Conservation (phyloP, 2,797 vertebrate species). For the Pygocentrus nattereri region DNA sequence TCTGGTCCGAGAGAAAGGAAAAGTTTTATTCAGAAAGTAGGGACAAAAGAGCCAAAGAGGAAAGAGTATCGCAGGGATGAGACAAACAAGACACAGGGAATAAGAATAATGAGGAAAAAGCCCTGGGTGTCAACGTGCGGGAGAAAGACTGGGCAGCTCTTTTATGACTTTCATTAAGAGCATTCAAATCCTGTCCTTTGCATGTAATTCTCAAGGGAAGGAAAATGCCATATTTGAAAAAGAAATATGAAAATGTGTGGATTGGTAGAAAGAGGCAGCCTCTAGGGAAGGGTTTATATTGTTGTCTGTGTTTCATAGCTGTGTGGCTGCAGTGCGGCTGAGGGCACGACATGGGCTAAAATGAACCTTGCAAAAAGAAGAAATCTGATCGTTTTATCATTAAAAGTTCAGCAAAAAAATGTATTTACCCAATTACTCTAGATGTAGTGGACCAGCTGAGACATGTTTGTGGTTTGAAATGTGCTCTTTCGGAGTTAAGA, state of each 20-base stretch:
- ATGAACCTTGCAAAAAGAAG: not conserved
- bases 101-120: conserved; percentile 23
- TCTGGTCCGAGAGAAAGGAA: conserved; percentile 43
- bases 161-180: conserved; percentile 38
- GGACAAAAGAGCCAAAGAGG: conserved; percentile 29
- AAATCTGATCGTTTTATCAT: not conserved
- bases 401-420: no score
- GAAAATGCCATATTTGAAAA: conserved; percentile 6
- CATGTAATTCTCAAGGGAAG: not conserved
- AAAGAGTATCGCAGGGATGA: conserved; percentile 17
- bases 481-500: no score
- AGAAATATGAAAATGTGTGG: conserved; percentile 23
- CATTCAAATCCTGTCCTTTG: conserved; percentile 14
- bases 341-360: not conserved
- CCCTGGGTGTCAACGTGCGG: not conserved
- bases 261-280: not conserved
- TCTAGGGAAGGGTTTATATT: not conserved
- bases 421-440: no score
- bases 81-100: conserved; percentile 46
- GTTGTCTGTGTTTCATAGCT: not conserved
- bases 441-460: no score
- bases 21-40: conserved; percentile 65
- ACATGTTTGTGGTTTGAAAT: no score
- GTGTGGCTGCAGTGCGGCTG: not conserved
- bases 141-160: not conserved